phyloP scores from a whole-genome alignment of 1,140 invertebrate genomes.

The Chlorops oryzae region DNA sequence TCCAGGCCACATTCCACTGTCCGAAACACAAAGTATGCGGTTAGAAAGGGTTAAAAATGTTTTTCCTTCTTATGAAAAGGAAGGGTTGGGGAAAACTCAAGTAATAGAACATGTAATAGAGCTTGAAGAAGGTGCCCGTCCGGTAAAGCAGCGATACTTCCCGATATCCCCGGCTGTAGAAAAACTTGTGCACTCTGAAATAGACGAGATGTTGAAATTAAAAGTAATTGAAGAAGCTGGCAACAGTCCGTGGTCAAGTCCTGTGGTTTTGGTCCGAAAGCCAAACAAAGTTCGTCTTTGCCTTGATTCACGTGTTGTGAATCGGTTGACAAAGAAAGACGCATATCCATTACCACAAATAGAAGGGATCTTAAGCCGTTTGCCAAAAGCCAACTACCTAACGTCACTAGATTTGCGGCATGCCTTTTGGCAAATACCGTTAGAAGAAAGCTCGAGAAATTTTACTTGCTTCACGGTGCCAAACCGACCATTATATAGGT shows the following conservation, averaged over 20 bases:
- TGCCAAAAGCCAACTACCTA: slow-evolving; percentile 9
- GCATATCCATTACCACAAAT: slow-evolving; percentile 24
- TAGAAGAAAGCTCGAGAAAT: slow-evolving; percentile 22
- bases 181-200: slow-evolving; percentile 14
- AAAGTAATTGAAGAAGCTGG: slow-evolving; percentile 17
- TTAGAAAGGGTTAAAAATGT: not conserved
- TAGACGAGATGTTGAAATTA: slow-evolving; percentile 27
- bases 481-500: too few relatives aligned
- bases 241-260: slow-evolving; percentile 13
- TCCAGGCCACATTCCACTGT: too few relatives aligned
- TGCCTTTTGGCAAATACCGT: slow-evolving; percentile 38
- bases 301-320: slow-evolving; percentile 32
- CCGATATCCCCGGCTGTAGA: slow-evolving; percentile 20
- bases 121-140: slow-evolving; percentile 9
- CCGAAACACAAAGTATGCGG: not conserved
- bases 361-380: slow-evolving; percentile 15
- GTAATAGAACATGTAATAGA: slow-evolving; percentile 31
- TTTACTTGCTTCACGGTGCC: too few relatives aligned
- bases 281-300: slow-evolving; percentile 30
- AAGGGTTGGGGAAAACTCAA: slow-evolving; percentile 12
- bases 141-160: slow-evolving; percentile 27
- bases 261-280: slow-evolving; percentile 25
- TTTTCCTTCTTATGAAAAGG: not conserved
- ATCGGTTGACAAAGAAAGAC: slow-evolving; percentile 16
- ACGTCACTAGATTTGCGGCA: slow-evolving; percentile 33